Conservation (phyloP, 2,888 invertebrate species). For the Anthophora plumipes region DNA sequence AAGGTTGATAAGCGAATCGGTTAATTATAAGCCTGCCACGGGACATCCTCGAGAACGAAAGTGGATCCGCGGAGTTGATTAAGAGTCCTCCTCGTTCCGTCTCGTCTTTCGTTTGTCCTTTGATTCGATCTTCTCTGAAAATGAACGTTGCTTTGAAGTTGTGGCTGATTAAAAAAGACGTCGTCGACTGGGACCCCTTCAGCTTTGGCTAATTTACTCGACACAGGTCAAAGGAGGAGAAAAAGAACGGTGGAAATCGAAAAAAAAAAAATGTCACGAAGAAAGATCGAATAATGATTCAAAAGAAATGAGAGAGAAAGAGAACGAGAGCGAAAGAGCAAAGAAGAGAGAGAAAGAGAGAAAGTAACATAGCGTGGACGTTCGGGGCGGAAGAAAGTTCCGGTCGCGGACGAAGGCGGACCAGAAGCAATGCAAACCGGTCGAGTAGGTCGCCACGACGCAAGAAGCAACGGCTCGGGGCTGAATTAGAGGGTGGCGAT, state of each 20-base stretch:
- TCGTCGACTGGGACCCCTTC: conserved; percentile 55
- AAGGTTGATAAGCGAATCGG: conserved; percentile 64
- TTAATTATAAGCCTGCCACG: conserved; percentile 64
- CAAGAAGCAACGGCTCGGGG: conserved; percentile 45
- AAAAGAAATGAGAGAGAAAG: neutral
- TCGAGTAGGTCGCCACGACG: conserved; percentile 53
- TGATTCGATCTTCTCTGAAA: conserved; percentile 77
- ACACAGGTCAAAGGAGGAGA: neutral
- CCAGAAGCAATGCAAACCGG: conserved; percentile 52
- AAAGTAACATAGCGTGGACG: neutral
- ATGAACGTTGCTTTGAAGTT: conserved; percentile 80
- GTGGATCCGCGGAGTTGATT: conserved; percentile 70
- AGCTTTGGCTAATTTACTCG: conserved; percentile 54
- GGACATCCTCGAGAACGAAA: conserved; percentile 47
- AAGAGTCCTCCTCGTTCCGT: conserved; percentile 71
- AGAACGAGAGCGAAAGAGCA: neutral
- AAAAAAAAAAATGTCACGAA: neutral
- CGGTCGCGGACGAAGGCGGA: neutral
- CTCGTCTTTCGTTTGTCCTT: conserved; percentile 72
- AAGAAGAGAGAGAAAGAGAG: neutral
- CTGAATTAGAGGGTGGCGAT: conserved; percentile 61
- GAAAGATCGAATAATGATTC: neutral
- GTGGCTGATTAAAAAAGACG: conserved; percentile 82
- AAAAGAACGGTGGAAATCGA: neutral
- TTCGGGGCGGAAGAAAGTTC: conserved; percentile 20